Evolutionary conservation across 2,113 vertebrate genomes (phyloP), one percentile per base, ranked within the genome.

Genomic region (Hoplias malabaricus): DNA sequence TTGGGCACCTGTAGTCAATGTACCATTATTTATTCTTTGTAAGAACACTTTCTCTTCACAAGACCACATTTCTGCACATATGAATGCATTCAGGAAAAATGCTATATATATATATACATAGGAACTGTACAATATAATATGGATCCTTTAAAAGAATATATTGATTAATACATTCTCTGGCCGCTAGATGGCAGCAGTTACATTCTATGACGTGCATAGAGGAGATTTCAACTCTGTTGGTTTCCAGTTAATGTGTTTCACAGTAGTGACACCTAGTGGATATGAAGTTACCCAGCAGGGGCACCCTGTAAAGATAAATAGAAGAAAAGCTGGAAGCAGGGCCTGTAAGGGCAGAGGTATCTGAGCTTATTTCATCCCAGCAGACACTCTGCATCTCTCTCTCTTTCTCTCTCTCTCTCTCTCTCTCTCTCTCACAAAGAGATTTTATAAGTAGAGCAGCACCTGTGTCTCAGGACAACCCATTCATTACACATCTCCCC

Each of bases 401-500:
- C 42, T 73, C 27, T 48, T 31, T 61, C 57, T 61, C 57, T 61
- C 31, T 33, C 38, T 13, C 36, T 62, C 27, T 46, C 65, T 69
- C 31, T 63, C 61, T 75, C 31, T 56, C n/a, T 80, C 66, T 27
- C 61, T 75, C 42, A 40, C 54, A 63, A 50, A 65, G 57, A 65
- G 57, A 69, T 70, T 46, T 46, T 43, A 25, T 69, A 82, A 84
- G 72, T 84, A 57, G 78, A 83, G 43, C 75, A 86, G 66, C 75
- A 84, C 82, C 78, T 82, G 78, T 80, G 80, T 81, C 71, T 76
- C 68, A 71, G 65, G 66, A 67, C 63, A 80, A 31, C 46, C 73
- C 77, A 83, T 85, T 69, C 73, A 81, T 83, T 78, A 81, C 73
- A 70, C 36, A 33, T 59, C 72, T 83, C 84, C 75, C 67, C 16